A percentile compares a stretch with the other conserved stretches of the same genome.
Evolutionary conservation across 2,113 vertebrate species (phyloP).

Genomic region (Rynchops niger): DNA sequence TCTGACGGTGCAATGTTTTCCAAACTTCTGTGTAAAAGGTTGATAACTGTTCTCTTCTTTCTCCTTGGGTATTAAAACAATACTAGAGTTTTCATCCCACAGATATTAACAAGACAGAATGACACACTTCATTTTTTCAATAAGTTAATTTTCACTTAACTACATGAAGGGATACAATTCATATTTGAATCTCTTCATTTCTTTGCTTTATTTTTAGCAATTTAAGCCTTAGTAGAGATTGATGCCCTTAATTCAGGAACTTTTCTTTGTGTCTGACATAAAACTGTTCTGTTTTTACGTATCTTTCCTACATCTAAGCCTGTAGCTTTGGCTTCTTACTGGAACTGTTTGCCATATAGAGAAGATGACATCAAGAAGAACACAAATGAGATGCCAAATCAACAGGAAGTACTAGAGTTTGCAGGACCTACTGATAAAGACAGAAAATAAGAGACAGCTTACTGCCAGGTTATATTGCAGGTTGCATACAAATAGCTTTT

Average conservation of each 20-base stretch:
- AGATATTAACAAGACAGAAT: neutral
- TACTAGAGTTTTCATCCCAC: neutral
- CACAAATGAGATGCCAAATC: neutral
- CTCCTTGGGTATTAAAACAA: neutral
- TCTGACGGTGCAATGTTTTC: neutral
- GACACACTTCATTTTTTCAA: neutral
- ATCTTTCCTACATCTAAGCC: neutral
- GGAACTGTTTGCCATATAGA: neutral
- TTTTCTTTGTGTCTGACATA: neutral
- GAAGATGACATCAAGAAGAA: neutral
- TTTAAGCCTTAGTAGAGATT: neutral
- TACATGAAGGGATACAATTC: neutral
- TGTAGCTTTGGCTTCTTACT: neutral
- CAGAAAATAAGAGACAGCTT: neutral
- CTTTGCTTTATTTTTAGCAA: neutral
- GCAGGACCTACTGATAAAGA: accelerated
- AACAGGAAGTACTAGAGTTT: neutral
- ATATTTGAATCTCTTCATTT: neutral
- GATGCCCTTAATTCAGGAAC: neutral
- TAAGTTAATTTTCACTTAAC: neutral
- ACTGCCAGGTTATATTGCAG: neutral
- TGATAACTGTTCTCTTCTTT: neutral
- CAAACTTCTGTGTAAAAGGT: neutral
- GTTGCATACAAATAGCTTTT: neutral
- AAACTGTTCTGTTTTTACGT: neutral